A percentile compares a stretch with the other conserved stretches of the same genome.
phyloP scores from a whole-genome alignment of 2,113 vertebrate species.

The Miniopterus natalensis region DNA sequence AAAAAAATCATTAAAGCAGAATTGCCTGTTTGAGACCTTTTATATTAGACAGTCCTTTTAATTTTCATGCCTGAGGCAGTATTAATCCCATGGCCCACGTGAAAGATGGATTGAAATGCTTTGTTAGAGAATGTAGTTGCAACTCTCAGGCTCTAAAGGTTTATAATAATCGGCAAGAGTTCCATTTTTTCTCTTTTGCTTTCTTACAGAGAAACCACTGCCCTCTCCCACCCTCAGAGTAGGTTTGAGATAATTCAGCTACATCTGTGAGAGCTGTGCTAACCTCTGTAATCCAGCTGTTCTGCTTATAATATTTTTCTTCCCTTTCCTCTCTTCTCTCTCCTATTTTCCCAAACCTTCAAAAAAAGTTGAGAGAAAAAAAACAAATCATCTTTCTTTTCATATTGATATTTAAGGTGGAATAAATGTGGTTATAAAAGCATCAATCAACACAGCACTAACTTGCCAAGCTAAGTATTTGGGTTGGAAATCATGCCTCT shows the following conservation, averaged over 20 bases:
- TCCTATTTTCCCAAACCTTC: not conserved
- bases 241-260: constrained; percentile 82
- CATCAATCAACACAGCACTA: constrained; percentile 90
- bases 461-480: constrained; percentile 94
- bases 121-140: constrained; percentile 62
- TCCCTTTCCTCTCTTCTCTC: constrained; percentile 51
- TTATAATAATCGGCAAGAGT: constrained; percentile 76
- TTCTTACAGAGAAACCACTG: not conserved
- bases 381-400: constrained; percentile 78
- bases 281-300: constrained; percentile 83
- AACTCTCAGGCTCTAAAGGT: constrained; percentile 61
- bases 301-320: constrained; percentile 81
- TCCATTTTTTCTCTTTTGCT: constrained; percentile 68
- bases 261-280: constrained; percentile 84
- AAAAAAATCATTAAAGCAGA: constrained; percentile 53
- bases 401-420: constrained; percentile 90
- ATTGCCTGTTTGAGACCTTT: constrained; percentile 61
- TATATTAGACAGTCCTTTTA: constrained; percentile 32
- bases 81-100: constrained; percentile 28
- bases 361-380: not conserved
- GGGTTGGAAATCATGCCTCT: constrained; percentile 91
- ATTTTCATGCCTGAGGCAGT: constrained; percentile 13
- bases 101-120: constrained; percentile 66
- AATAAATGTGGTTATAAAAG: constrained; percentile 91
- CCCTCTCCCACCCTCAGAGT: constrained; percentile 54